Evolutionary conservation across 1,140 invertebrate genomes (phyloP), one percentile per base, ranked within the genome.

Genomic region (Drosophila subobscura): DNA sequence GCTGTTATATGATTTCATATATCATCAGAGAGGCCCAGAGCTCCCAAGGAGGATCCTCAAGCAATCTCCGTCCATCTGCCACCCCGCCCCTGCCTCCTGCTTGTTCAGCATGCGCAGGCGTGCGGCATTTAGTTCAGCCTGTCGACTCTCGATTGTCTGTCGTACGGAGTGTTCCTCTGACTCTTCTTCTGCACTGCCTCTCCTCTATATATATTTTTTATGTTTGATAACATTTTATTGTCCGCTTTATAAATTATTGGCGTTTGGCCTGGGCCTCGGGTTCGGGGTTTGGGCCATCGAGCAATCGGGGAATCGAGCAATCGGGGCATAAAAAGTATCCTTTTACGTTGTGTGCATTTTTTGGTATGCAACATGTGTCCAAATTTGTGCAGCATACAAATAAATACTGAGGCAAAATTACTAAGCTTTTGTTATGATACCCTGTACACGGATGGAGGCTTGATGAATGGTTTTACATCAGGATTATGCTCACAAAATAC

Each of bases 61-160:
- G 33, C 33, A 37, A 37, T 37, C 33, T 37, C 33, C 10, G 33
- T 37, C 33, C 33, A 37, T 37, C 33, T 37, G 33, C 16, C 16
- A 20, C 16, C 16, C 16, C 20, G 23, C 51, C 40, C 27, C 55
- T 14, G 14, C 10, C 0, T 6, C 33, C 23, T 49, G 68, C 59
- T 72, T 85, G 73, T 75, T 81, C 80, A 71, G 70, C 79, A 89
- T 89, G 86, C 86, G 86, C 86, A 89, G 80, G 86, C 86, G 86
- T 86, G 78, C 86, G 55, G 86, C 86, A 90, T 89, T 89, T 89
- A 89, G 86, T 89, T 89, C 86, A 89, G 86, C 77, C 78, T 89
- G 80, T 90, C 81, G 71, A 57, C 70, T 73, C 47, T 41, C 68
- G 55, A 59, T 63, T 54, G 68, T 56, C 51, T 44, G 25, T 37